Percentiles rank a stretch among this genome's conserved stretches.
Conservation (phyloP, 2,113 vertebrate genomes). For the Calyptommatus sinebrachiatus region DNA sequence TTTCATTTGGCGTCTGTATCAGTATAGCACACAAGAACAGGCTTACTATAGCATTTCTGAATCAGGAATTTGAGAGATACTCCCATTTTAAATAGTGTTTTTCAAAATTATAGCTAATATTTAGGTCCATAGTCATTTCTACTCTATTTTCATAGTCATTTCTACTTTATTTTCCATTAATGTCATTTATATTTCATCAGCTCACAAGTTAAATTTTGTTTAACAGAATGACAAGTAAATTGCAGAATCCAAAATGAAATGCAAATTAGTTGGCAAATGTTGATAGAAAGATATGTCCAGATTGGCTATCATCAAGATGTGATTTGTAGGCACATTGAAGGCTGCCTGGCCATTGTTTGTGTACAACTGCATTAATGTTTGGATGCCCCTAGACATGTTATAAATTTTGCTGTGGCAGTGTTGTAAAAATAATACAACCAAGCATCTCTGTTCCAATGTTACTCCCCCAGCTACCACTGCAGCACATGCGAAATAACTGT, state of each 20-base stretch:
- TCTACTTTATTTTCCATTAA: not conserved
- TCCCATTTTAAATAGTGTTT: no score
- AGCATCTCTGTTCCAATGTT: no score
- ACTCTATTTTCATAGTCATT: not conserved
- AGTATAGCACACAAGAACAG: no score
- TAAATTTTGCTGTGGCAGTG: no score
- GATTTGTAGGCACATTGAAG: not conserved
- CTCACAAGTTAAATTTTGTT: not conserved
- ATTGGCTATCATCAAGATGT: not conserved
- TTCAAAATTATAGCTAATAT: no score
- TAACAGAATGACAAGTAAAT: not conserved
- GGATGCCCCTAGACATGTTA: not conserved
- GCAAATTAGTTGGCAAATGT: not conserved
- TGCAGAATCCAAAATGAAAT: not conserved
- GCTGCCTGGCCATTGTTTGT: not conserved
- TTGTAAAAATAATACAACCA: no score
- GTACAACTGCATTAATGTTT: not conserved
- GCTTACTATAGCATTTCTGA: no score
- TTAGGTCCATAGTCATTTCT: not conserved
- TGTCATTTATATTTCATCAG: not conserved
- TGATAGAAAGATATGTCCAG: not conserved
- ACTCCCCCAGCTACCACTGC: no score
- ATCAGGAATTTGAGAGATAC: no score
- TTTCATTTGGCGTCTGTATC: no score
- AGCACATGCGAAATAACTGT: no score